phyloP scores from a whole-genome alignment of 1,140 invertebrate species.

The Papilio polytes region DNA sequence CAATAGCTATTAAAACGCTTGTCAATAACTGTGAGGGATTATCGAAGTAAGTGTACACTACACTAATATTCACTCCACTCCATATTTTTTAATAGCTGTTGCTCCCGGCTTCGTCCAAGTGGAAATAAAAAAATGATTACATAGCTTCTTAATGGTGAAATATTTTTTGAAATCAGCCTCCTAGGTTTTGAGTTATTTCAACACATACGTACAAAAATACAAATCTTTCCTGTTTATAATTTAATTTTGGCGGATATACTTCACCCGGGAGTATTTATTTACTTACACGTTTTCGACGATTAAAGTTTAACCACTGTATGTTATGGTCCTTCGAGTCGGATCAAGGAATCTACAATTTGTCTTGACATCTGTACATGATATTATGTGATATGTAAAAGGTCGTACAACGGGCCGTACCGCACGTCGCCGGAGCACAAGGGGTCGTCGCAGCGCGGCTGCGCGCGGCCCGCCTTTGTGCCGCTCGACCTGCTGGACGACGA shows the following conservation, averaged over 20 bases:
- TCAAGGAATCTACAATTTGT: not conserved
- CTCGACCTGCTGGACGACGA: conserved; percentile 88
- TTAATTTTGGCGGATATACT: no score
- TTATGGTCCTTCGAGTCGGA: not conserved
- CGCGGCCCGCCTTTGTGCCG: conserved; percentile 84
- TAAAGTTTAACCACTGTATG: not conserved
- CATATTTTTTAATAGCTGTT: no score
- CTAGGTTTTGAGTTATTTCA: no score
- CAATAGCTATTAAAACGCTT: conserved; percentile 97
- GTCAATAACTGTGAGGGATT: conserved; percentile 98
- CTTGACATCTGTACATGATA: not conserved
- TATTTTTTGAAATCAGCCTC: no score
- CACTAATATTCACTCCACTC: not conserved
- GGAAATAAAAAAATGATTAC: no score
- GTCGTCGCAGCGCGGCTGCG: conserved; percentile 88
- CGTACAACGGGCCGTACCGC: conserved; percentile 95
- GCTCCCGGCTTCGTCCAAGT: no score
- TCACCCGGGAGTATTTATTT: not conserved
- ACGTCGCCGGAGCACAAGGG: conserved; percentile 94
- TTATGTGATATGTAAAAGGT: conserved; percentile 81
- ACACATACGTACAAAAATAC: no score
- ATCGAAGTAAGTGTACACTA: conserved; percentile 89
- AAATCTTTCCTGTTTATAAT: no score
- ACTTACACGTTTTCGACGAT: not conserved
- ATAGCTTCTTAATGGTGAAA: no score